Conservation (phyloP, 2,797 vertebrate genomes). For the Dipus sagitta region DNA sequence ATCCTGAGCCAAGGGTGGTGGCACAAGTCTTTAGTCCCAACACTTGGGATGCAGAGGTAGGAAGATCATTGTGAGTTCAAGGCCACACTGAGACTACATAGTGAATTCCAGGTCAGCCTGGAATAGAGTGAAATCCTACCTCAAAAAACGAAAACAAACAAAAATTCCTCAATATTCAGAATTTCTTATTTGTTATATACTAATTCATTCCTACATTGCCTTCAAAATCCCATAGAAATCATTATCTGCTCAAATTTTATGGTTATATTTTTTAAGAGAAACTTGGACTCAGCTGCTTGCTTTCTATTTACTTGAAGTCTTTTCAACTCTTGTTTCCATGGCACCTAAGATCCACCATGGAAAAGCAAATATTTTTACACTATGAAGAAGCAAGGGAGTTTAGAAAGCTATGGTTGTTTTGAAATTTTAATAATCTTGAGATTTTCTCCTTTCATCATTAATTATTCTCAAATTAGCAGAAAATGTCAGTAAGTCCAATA, state of each 20-base stretch:
- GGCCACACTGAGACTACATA: too few species aligned
- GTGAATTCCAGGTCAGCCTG: too few species aligned
- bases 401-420: conserved; percentile 40
- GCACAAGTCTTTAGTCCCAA: too few species aligned
- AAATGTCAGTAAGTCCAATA: neutral
- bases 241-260: conserved; percentile 37
- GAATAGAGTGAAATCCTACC: too few species aligned
- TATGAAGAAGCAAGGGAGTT: conserved; percentile 41
- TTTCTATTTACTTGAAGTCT: conserved; percentile 71
- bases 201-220: neutral
- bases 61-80: too few species aligned
- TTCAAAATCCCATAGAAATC: conserved; percentile 51
- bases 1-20: too few species aligned
- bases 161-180: conserved; percentile 4
- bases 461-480: conserved; percentile 56
- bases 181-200: conserved; percentile 23
- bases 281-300: neutral
- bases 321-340: conserved; percentile 74
- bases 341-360: conserved; percentile 27
- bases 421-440: conserved; percentile 55
- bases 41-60: too few species aligned
- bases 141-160: too few species aligned
- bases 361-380: conserved; percentile 67
- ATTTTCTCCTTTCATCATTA: conserved; percentile 51
- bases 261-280: conserved; percentile 56